Conservation (phyloP, 1,140 invertebrate genomes). For the Bombus polaris region DNA sequence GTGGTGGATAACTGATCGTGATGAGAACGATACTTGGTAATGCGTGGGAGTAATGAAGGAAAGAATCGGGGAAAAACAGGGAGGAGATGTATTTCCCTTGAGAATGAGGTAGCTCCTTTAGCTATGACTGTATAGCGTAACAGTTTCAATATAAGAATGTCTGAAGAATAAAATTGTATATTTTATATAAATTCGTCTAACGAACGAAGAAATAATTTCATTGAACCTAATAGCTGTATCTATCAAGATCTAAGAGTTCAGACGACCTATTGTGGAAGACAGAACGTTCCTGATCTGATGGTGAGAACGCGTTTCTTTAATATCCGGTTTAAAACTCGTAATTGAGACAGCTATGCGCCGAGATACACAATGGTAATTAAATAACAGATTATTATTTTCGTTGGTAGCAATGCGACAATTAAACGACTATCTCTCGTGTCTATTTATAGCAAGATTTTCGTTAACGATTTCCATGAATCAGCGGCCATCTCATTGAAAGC, state of each 20-base stretch:
- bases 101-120: no score
- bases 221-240: not conserved
- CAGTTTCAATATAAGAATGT: no score
- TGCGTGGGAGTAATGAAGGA: not conserved
- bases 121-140: not conserved
- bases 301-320: not conserved
- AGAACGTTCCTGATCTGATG: not conserved
- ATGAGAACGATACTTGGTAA: slow-evolving; percentile 5
- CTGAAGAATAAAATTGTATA: not conserved
- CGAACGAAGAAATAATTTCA: not conserved
- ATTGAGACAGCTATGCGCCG: slow-evolving; percentile 21
- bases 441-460: slow-evolving; percentile 37
- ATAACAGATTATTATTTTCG: slow-evolving; percentile 17
- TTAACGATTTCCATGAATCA: slow-evolving; percentile 45
- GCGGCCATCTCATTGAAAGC: slow-evolving; percentile 64
- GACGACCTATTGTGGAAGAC: not conserved
- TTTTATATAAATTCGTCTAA: not conserved
- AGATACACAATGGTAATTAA: slow-evolving; percentile 44
- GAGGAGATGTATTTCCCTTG: not conserved
- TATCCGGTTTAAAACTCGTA: not conserved
- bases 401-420: not conserved
- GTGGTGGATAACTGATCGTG: slow-evolving; percentile 11
- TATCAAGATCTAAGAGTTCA: not conserved
- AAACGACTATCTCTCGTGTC: slow-evolving; percentile 1
- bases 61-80: not conserved